phyloP scores from a whole-genome alignment of 1,140 invertebrate species.

The Papilio xuthus region DNA sequence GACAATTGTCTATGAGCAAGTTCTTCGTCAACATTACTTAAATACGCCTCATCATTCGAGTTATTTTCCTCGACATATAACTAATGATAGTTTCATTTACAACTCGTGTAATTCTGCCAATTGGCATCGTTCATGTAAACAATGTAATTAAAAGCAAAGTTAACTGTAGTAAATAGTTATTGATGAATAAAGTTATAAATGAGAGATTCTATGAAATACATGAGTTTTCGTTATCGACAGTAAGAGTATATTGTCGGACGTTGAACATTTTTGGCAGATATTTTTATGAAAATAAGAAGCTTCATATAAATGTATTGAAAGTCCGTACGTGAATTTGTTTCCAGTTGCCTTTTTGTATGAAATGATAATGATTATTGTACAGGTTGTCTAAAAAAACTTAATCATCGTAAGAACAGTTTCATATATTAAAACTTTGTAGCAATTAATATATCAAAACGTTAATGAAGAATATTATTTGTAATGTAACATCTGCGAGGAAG shows the following conservation, averaged over 20 bases:
- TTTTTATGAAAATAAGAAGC: neutral
- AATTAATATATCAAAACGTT: neutral
- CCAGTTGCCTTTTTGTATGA: neutral
- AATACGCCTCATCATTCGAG: neutral
- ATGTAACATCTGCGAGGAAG: neutral
- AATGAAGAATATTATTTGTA: neutral
- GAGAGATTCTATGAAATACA: neutral
- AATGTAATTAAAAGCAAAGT: constrained; percentile 27
- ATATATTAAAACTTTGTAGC: neutral
- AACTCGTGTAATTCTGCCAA: neutral
- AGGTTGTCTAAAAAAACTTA: neutral
- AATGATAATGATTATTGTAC: neutral
- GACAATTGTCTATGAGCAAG: too few species aligned
- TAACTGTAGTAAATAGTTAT: constrained; percentile 2
- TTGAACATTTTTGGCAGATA: neutral
- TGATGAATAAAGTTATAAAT: neutral
- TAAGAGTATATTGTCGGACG: too few species aligned
- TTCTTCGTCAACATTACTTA: neutral
- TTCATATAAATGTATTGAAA: neutral
- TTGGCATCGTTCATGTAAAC: constrained; percentile 2
- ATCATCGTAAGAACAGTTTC: too few species aligned
- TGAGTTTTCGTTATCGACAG: neutral
- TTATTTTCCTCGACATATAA: neutral
- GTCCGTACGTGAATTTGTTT: too few species aligned
- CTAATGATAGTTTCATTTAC: constrained; percentile 4